Conservation (phyloP, 2,113 vertebrate species). For the Megaleporinus macrocephalus region DNA sequence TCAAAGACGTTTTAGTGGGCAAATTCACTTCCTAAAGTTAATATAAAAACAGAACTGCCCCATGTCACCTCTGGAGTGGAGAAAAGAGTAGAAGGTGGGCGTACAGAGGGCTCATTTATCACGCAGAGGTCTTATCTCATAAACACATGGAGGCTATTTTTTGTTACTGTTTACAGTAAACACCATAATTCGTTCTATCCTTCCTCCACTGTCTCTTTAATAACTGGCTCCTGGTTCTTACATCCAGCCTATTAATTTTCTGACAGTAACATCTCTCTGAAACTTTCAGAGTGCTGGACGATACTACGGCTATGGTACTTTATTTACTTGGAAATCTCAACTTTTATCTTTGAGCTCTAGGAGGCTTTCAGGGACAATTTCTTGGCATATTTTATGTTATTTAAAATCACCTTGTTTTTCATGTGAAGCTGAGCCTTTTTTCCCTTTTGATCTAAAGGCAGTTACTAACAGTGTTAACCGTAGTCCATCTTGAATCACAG, state of each 20-base stretch:
- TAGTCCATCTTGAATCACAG: no score
- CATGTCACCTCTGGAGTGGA: neutral
- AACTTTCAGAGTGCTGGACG: neutral
- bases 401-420: neutral
- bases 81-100: no score
- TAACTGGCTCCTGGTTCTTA: neutral
- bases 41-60: no score
- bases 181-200: neutral
- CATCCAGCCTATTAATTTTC: neutral
- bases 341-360: neutral
- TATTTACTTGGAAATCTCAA: neutral
- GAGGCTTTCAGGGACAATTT: no score
- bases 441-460: no score
- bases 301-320: neutral
- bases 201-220: neutral
- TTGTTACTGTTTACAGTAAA: neutral
- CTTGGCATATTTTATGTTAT: neutral
- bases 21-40: neutral
- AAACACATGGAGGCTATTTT: neutral
- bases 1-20: neutral
- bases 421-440: neutral
- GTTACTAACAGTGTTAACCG: no score
- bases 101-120: neutral
- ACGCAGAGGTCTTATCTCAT: neutral
- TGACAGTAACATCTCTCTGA: neutral